A percentile compares a stretch with the other conserved stretches of the same genome.
Evolutionary conservation across 2,797 vertebrate genomes (phyloP).

Genomic region (Scarus forsteni): DNA sequence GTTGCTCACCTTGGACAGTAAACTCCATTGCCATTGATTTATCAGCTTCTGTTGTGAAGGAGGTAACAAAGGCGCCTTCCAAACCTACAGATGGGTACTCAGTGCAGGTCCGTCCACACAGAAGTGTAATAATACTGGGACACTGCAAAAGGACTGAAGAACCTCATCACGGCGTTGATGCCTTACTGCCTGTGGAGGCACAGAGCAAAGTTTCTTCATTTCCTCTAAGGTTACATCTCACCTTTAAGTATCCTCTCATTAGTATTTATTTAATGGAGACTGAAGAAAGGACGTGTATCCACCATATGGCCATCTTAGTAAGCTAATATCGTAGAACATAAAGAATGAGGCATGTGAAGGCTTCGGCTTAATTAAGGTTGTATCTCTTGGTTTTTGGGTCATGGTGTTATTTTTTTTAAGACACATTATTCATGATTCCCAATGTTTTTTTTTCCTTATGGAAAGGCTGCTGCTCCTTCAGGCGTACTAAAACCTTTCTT

Average conservation of each 20-base stretch:
- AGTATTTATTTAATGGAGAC: slow-evolving; percentile 23
- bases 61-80: slow-evolving; percentile 24
- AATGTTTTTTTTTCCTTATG: slow-evolving; percentile 5
- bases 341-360: slow-evolving; percentile 17
- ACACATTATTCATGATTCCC: slow-evolving; percentile 50
- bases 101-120: slow-evolving; percentile 4
- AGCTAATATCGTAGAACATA: slow-evolving; percentile 29
- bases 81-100: slow-evolving; percentile 30
- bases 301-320: slow-evolving; percentile 12
- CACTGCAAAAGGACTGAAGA: slow-evolving; percentile 51
- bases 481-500: slow-evolving; percentile 36
- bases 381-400: slow-evolving; percentile 37
- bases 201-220: slow-evolving; percentile 59
- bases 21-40: slow-evolving; percentile 34
- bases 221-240: slow-evolving; percentile 36
- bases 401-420: slow-evolving; percentile 25
- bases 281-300: slow-evolving; percentile 5
- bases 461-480: slow-evolving; percentile 55
- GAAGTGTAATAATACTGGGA: slow-evolving; percentile 38
- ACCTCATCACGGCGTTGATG: slow-evolving; percentile 56
- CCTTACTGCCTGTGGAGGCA: slow-evolving; percentile 70
- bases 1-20: slow-evolving; percentile 21
- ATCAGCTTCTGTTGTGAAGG: slow-evolving; percentile 30
- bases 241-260: slow-evolving; percentile 13
- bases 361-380: slow-evolving; percentile 20